Conservation (phyloP, 2,888 invertebrate species). For the Pollenia amentaria region DNA sequence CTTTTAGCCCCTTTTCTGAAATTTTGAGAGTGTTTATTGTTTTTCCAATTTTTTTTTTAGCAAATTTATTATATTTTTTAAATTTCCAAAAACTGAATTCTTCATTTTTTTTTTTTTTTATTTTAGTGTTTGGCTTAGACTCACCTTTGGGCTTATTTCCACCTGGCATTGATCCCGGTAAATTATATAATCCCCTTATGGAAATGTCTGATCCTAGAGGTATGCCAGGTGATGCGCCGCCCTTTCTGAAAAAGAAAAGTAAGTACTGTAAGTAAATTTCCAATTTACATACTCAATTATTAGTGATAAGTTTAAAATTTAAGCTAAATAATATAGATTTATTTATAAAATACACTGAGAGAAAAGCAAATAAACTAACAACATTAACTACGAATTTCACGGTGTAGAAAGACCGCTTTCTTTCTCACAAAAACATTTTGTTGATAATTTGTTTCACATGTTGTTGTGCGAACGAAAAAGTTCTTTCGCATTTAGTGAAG, state of each 20-base stretch:
- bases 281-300: conserved; percentile 36
- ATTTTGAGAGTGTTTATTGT: conserved; percentile 49
- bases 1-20: not conserved
- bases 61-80: not conserved
- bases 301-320: not conserved
- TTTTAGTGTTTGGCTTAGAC: conserved; percentile 90
- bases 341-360: not conserved
- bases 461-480: too few species aligned
- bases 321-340: not conserved
- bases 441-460: too few species aligned
- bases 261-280: conserved; percentile 84
- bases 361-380: not conserved
- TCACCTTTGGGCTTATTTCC: conserved; percentile 91
- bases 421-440: too few species aligned
- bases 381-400: not conserved
- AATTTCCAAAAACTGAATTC: not conserved
- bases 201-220: conserved; percentile 90
- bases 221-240: conserved; percentile 88
- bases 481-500: too few species aligned
- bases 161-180: conserved; percentile 90
- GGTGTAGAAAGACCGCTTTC: too few species aligned
- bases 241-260: conserved; percentile 93
- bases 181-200: conserved; percentile 90
- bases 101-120: not conserved
- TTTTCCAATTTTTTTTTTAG: not conserved